These are phyloP conservation scores for Geotrypetes seraphini DNA, from an alignment of 2,797 vertebrate genomes.

Conservation along the genomic window DNA sequence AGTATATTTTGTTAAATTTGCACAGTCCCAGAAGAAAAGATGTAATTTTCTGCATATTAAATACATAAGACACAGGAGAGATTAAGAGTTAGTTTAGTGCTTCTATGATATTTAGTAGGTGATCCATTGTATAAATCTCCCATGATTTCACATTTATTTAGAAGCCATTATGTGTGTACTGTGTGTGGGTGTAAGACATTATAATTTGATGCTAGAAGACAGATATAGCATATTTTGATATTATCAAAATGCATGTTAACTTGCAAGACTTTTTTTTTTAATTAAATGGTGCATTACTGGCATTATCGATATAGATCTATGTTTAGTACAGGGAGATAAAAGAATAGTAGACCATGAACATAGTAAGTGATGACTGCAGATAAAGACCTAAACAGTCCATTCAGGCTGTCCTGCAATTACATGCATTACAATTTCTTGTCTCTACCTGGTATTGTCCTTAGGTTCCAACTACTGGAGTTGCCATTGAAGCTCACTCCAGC, in stretches of 20 bases:
- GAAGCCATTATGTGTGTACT: conserved; percentile 10
- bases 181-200: conserved; percentile 4
- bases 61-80: not conserved
- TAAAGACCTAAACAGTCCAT: no score
- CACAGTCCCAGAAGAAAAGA: no score
- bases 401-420: no score
- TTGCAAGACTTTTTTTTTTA: not conserved
- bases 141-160: no score
- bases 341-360: not conserved
- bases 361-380: no score
- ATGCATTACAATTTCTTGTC: no score
- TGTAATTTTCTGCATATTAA: no score
- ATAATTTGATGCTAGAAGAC: not conserved
- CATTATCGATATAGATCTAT: not conserved
- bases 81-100: conserved; percentile 7
- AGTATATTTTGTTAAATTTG: no score
- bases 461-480: no score
- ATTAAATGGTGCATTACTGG: not conserved
- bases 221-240: not conserved
- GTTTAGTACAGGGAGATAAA: not conserved
- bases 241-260: conserved; percentile 4
- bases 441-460: no score
- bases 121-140: conserved; percentile 10
- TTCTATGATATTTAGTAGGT: conserved; percentile 15
- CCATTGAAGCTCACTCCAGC: no score